Conservation (phyloP, 2,888 invertebrate genomes). For the Lochmaea capreae region DNA sequence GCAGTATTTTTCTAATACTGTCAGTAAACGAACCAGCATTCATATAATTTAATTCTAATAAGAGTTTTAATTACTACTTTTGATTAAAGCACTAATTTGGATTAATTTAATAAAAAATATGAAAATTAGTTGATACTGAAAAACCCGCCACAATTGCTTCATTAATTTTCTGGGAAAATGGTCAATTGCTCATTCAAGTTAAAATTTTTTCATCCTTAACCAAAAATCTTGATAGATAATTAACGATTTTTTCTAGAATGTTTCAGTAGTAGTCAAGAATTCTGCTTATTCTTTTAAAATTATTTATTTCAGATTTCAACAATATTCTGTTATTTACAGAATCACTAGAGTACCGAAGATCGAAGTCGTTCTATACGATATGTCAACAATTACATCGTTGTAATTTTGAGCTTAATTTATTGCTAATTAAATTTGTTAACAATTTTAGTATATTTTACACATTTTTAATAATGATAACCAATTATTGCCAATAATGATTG, state of each 20-base stretch:
- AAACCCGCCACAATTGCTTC: too few species aligned
- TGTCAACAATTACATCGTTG: conserved; percentile 23
- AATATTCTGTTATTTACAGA: neutral
- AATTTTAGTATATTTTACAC: neutral
- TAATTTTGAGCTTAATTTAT: conserved; percentile 28
- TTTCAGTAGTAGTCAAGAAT: neutral
- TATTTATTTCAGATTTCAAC: neutral
- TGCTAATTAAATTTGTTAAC: conserved; percentile 1
- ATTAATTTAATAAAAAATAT: too few species aligned
- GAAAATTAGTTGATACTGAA: too few species aligned
- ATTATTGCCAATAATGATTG: conserved; percentile 3
- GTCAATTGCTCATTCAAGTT: too few species aligned
- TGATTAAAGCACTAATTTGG: too few species aligned
- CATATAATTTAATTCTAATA: too few species aligned
- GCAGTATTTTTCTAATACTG: too few species aligned
- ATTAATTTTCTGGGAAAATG: too few species aligned
- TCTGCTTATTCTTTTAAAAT: neutral
- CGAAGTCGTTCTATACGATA: conserved; percentile 14
- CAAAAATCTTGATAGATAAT: neutral
- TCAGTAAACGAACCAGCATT: too few species aligned
- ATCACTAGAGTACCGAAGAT: neutral
- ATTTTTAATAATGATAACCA: neutral
- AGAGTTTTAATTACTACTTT: too few species aligned
- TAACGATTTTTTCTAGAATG: neutral
- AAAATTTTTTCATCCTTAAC: too few species aligned